Evolutionary conservation across 2,113 vertebrate genomes (phyloP).

Genomic region (Myotis lucifugus): DNA sequence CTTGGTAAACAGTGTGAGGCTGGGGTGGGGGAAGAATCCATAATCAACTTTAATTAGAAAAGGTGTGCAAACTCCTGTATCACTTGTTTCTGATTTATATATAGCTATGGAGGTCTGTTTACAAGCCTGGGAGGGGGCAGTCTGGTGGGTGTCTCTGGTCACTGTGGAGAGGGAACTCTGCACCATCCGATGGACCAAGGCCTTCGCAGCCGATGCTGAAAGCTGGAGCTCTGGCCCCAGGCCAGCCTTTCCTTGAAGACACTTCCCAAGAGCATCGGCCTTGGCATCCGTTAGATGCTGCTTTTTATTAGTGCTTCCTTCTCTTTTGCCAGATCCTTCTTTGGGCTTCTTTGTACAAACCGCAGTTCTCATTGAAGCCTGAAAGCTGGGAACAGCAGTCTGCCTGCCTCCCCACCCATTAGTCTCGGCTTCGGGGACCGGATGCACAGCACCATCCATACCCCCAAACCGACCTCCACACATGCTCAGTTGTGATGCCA

Average conservation of each 20-base stretch:
- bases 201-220: neutral
- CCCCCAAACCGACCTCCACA: neutral
- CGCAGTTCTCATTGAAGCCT: neutral
- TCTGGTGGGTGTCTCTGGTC: neutral
- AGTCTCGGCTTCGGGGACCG: neutral
- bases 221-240: neutral
- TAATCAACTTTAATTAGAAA: neutral
- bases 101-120: neutral
- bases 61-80: neutral
- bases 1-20: neutral
- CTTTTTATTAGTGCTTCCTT: slow-evolving; percentile 56
- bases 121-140: neutral
- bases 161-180: neutral
- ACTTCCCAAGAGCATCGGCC: neutral
- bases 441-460: neutral
- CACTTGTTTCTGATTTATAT: neutral
- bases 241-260: slow-evolving; percentile 70
- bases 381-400: neutral
- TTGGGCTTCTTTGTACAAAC: neutral
- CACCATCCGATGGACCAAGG: neutral
- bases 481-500: neutral
- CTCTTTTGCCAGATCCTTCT: neutral
- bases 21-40: neutral
- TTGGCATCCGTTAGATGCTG: slow-evolving; percentile 27
- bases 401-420: neutral